Base-by-base conservation (phyloP, 23 tunicate species). In the Diplosoma virens region DNA sequence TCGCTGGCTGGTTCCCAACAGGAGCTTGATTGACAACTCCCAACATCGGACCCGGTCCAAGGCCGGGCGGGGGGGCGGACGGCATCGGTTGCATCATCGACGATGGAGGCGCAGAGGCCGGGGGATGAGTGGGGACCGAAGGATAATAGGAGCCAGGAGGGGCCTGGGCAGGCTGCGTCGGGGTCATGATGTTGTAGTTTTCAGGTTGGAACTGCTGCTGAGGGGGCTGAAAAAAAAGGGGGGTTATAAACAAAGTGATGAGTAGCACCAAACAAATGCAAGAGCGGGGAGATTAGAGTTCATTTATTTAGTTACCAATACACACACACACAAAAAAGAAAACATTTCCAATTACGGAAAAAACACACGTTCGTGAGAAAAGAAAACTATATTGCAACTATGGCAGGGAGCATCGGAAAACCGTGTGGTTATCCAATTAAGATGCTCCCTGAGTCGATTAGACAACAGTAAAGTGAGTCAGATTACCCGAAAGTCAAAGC, bases 111-210 rank as follows among this genome's bases (percentile, higher is more conserved):
- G 28, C 35, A 45, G 25, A 18, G 18, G 61, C 34, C 47, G 75
- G 60, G 28, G 7, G 56, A 33, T 46, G 50, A 61, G 66, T 79
- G 20, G 67, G 30, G 2, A 46, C 81, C 4, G 68, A 58, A 17
- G 33, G 96, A 47, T 55, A 83, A 67, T 48, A 81, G 79, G 58
- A 34, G 73, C 47, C 60, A 27, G 72, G 79, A 23, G 77, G 81
- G 2, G 77, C 47, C 50, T 65, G 79, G 50, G 95, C 66, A 25
- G 68, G 82, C 1, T 66, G 71, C 32, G 70, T 1, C 21, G 97
- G 97, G 1, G 91, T 92, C 92, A 92, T 85, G 21, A 92, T 56
- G 67, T 92, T 85, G 66, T 73, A 36, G 22, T 71, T 46, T 33
- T 84, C 88, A 0, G 97, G 81, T 33, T 30, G 73, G 21, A 67